Evolutionary conservation across 2,113 vertebrate species (phyloP).

Genomic region (Anolis carolinensis): DNA sequence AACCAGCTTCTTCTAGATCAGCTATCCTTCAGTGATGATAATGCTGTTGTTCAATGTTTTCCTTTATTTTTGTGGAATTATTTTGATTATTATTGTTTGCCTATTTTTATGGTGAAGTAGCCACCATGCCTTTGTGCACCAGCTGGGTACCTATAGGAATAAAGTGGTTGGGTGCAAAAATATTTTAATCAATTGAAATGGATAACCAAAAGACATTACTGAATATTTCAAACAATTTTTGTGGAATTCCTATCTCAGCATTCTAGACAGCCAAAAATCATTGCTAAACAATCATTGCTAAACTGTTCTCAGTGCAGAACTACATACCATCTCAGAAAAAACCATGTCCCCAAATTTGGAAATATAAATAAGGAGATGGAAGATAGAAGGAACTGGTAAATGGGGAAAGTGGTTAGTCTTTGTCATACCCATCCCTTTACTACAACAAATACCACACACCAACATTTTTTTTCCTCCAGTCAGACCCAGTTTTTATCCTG

Average conservation of each 20-base stretch:
- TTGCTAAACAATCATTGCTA: neutral
- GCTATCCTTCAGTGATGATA: too few relatives aligned
- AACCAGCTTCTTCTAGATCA: too few relatives aligned
- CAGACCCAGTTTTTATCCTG: neutral
- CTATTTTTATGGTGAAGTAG: neutral
- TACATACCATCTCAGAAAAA: neutral
- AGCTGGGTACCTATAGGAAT: neutral
- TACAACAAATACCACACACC: neutral
- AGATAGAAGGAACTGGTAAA: neutral
- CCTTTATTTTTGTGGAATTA: neutral
- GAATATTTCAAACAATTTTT: neutral
- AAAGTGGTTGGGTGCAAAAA: neutral
- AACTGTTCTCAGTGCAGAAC: neutral
- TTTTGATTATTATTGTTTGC: neutral
- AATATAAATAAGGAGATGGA: neutral
- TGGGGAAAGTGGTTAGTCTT: neutral
- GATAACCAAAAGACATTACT: too few relatives aligned
- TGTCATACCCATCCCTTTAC: too few relatives aligned
- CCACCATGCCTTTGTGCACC: neutral
- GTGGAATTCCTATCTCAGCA: neutral
- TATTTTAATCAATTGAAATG: neutral
- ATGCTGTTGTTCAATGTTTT: too few relatives aligned
- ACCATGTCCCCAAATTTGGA: neutral
- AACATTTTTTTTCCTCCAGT: too few relatives aligned
- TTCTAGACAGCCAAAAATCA: neutral